Base-by-base conservation (phyloP, 2,888 invertebrate genomes). In the Octonoba sinensis region DNA sequence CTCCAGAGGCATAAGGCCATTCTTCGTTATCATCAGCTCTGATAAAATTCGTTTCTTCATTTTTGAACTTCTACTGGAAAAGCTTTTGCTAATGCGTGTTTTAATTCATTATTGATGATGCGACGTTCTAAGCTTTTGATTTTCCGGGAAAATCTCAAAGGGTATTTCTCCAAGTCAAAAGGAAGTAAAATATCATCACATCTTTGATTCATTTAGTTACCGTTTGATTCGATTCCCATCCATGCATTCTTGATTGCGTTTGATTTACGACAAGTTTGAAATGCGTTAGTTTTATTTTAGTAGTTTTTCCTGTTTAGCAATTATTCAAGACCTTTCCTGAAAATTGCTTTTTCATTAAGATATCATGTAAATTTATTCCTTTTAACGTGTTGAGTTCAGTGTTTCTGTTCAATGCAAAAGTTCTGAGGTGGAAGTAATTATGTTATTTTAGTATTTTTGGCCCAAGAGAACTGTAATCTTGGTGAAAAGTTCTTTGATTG, bases 51-150 rank as follows among this genome's bases (percentile, higher is more conserved):
- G 13, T 71, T 62, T 54, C 51, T 54, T 64, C 44, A 56, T 27
- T 57, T 59, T 57, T 56, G 24, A n/a, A 46, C 16, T 73, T 44
- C 44, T 73, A 49, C 51, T 44, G 27, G 22, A 44, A 62, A 56
- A 49, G 64, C 62, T 54, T 56, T 54, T 22, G 56, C 73, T 73
- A 73, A 73, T 73, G 73, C 56, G 54, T 73, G 54, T 64, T 73
- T 54, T 73, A 73, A 73, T 73, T 73, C 56, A 73, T 73, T 64
- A 73, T 73, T 73, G 64, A 73, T 64, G 64, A 64, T 73, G 46
- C 54, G 44, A 69, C 44, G 69, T 69, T 49, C 69, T 20, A 18
- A n/a, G 36, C 57, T 22, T 57, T 24, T 54, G 36, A 69, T 56
- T 69, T 44, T 69, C 36, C n/a, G 36, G 8, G 27, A 36, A 36